Evolutionary conservation across 2,797 vertebrate species (phyloP), one percentile per base, ranked within the genome.

Genomic region (Acropternis orthonyx): DNA sequence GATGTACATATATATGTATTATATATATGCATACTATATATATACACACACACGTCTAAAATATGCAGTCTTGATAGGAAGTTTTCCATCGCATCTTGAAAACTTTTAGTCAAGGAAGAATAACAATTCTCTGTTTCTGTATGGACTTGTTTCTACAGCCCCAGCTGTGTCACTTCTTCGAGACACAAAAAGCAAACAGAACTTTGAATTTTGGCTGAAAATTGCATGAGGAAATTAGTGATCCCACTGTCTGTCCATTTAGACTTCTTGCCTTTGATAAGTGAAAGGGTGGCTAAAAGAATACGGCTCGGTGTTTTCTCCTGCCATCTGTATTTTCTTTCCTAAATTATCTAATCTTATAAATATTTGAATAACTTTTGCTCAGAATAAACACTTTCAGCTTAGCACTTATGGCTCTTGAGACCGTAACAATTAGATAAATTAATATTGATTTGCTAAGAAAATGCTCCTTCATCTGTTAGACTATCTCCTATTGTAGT

Each of bases 301-400:
- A 34, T 44, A 52, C 27, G 54, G 41, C 82, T 75, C 15, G 21
- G 17, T 65, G 73, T 93, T 96, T 43, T 91, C 89, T 97, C 74
- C 84, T 97, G 86, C 95, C 92, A 95, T 97, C 96, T 97, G 92
- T 97, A 96, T 97, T 97, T 98, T 97, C 88, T 96, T 97, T 97
- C 96, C 88, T 96, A 95, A 98, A 97, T 98, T 97, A 97, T 97
- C 93, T 96, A 96, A 75, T 90, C 96, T 97, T 97, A 97, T 97
- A 97, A 98, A 98, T 98, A 98, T 98, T 98, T 98, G 77, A 98
- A 88, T 96, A 97, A 98, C 97, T 97, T 98, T 97, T 98, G 92
- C 93, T 97, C 86, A 94, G 96, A 96, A 96, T 98, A 97, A 98
- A 97, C 97, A 97, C 89, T 96, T 98, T 95, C 96, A 97, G 88